Evolutionary conservation across 2,888 invertebrate genomes (phyloP), one percentile per base, ranked within the genome.

Genomic region (Thereva unica): DNA sequence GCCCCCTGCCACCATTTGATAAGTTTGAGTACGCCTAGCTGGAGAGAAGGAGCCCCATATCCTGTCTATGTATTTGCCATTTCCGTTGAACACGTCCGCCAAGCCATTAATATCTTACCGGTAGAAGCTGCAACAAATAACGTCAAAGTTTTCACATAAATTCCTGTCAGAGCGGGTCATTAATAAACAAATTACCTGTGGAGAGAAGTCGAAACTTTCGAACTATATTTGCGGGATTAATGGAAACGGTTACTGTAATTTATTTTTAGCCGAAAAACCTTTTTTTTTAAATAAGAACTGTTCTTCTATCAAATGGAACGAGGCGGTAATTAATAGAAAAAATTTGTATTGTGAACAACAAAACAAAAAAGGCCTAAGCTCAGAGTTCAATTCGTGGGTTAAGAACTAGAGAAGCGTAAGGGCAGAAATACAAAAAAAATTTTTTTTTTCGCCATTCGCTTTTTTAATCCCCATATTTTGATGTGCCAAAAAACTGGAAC

Each of bases 61-160:
- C 61, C 61, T 61, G 47, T 35, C 53, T 64, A 54, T 64, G 45
- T 54, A 70, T 67, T 72, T 72, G 72, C 70, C 71, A 71, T 69
- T 71, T 72, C 72, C 72, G 71, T 69, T 72, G 70, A 70, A 70
- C 72, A 73, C 71, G 72, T 71, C 72, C 71, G 69, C 70, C 71
- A 69, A 69, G 69, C 71, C 71, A 72, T 72, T 72, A 72, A 72
- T 72, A 72, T 71, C 72, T 68, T 69, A 72, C 70, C 69, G 70
- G 70, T 71, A 73, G 72, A 69, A 71, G 70, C 71, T 72, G 71
- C 72, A 73, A 71, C 77, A 77, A 77, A 77, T 78, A 77, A 76
- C 75, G 77, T 76, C 74, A 78, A 78, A 78, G 75, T 78, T 78
- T 74, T 72, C 76, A 74, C 77, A 78, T 77, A 78, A 76, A 78